A percentile compares a stretch with the other conserved stretches of the same genome.
Conservation (phyloP, 2,113 vertebrate species). For the Phocoena phocoena region DNA sequence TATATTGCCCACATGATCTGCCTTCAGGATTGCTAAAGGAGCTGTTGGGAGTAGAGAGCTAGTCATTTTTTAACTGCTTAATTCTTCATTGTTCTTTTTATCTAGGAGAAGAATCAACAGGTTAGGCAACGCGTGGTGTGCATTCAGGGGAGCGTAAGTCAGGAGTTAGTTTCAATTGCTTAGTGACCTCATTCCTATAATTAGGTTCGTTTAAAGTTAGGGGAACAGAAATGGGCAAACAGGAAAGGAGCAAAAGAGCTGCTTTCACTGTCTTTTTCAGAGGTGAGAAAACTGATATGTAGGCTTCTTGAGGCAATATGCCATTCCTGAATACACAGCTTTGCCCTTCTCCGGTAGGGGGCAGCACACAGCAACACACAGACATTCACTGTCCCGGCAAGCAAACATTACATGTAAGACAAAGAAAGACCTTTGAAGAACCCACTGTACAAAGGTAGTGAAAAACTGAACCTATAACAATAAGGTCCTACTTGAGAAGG, state of each 20-base stretch:
- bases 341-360: background rate
- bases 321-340: background rate
- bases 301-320: background rate
- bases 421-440: background rate
- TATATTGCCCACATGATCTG: background rate
- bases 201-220: background rate
- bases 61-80: background rate
- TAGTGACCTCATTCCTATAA: background rate
- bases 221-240: background rate
- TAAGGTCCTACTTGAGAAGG: background rate
- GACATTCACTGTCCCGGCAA: fast-evolving
- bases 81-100: background rate
- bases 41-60: background rate
- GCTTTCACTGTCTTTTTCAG: background rate
- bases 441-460: background rate
- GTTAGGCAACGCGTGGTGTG: background rate
- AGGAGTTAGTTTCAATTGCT: background rate
- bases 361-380: background rate
- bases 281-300: background rate
- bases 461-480: background rate
- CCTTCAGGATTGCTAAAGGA: background rate
- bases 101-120: background rate
- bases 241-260: background rate
- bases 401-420: fast-evolving
- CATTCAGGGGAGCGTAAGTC: background rate